Conservation (phyloP, 1,140 invertebrate species). For the Watersipora subatra region DNA sequence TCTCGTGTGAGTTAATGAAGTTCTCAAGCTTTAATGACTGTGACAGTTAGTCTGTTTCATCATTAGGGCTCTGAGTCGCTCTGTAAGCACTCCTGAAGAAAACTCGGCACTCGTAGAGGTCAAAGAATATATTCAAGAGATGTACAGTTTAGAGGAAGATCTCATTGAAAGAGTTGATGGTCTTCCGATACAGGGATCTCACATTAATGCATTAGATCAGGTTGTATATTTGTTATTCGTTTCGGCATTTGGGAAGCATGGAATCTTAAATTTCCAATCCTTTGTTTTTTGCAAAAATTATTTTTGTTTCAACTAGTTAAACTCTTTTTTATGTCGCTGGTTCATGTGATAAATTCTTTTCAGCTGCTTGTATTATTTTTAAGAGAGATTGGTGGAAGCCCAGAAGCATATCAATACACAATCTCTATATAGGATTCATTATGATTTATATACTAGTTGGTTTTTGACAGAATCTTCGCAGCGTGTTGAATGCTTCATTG, state of each 20-base stretch:
- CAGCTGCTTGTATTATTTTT: no score
- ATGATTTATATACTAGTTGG: no score
- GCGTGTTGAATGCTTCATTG: no score
- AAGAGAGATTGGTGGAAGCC: no score
- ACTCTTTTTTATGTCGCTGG: neutral
- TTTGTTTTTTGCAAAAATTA: neutral
- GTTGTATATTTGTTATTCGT: neutral
- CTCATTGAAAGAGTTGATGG: conserved; percentile 22
- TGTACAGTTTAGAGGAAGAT: conserved; percentile 18
- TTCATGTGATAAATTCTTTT: neutral
- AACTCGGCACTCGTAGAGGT: conserved; percentile 20
- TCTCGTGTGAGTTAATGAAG: no score
- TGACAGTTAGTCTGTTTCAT: no score
- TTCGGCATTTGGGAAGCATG: neutral
- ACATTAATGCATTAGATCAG: conserved; percentile 1
- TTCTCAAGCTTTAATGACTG: no score
- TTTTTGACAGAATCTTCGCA: no score
- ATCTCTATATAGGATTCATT: no score
- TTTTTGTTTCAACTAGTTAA: neutral
- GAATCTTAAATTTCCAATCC: neutral
- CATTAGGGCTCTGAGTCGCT: neutral
- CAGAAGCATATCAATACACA: no score
- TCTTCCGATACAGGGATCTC: neutral
- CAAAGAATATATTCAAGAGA: conserved; percentile 24
- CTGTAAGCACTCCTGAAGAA: no score